Evolutionary conservation across 1,140 invertebrate species (phyloP), one percentile per base, ranked within the genome.

Genomic region (Drosophila subobscura): DNA sequence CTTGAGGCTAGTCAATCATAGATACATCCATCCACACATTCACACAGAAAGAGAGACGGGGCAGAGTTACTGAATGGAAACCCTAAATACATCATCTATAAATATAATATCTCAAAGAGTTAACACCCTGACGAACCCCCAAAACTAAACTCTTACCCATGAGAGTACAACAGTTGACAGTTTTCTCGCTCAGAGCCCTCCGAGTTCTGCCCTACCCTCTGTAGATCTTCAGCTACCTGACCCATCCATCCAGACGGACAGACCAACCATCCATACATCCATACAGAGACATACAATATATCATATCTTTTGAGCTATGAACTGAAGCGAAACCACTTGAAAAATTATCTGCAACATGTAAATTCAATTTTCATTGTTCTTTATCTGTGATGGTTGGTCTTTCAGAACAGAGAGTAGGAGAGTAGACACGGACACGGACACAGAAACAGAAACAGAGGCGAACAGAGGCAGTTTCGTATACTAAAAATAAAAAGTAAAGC

Each of bases 321-420:
- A 85, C 81, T 61, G 72, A 50, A 54, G 59, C 60, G 46, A 58
- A 61, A 73, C 72, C 84, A 88, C 84, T 88, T 88, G 84, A 88
- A 77, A 88, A 88, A 89, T 88, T 88, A 89, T 88, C 84, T 88
- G 85, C 84, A 88, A 88, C 84, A 88, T 88, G 84, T 88, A 88
- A 88, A 88, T 84, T 88, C 84, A 88, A 88, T 88, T 88, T 84
- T 88, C 84, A 89, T 89, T 89, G 85, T 88, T 88, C 83, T 89
- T 88, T 88, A 88, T 88, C 83, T 88, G 83, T 52, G 76, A 80
- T 79, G 79, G 51, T 72, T 42, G 53, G 57, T 49, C 63, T 45
- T 52, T 47, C 54, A 29, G 70, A 44, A 58, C 72, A 73, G 57
- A 42, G 64, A 52, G 33, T n/a, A n/a, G 16, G 3, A 8, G 29